A percentile compares a stretch with the other conserved stretches of the same genome.
These are phyloP conservation scores for Hippopotamus amphibius DNA, from an alignment of 2,113 vertebrate genomes.

Conservation along the genomic window DNA sequence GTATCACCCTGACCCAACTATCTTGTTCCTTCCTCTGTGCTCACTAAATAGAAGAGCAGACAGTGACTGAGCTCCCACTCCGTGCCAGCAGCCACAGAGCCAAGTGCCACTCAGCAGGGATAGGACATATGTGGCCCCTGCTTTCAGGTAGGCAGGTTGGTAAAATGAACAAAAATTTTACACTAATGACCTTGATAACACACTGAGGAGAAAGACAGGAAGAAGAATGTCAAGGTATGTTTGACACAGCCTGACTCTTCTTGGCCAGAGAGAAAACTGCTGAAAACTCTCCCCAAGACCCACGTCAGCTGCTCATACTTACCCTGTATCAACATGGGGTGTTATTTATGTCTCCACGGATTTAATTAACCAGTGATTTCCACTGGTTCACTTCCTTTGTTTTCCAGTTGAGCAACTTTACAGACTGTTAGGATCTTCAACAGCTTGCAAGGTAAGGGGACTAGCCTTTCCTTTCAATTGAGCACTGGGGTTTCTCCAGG, in stretches of 20 bases:
- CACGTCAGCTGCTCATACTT: neutral
- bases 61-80: neutral
- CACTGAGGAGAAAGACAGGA: neutral
- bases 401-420: conserved; percentile 58
- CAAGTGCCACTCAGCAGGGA: neutral
- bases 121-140: neutral
- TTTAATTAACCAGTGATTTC: conserved; percentile 50
- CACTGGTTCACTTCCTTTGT: conserved; percentile 33
- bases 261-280: neutral
- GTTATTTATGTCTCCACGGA: conserved; percentile 17
- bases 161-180: neutral
- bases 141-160: neutral
- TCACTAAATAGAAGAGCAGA: neutral
- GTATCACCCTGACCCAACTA: neutral
- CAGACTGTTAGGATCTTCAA: neutral
- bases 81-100: neutral
- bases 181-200: neutral
- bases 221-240: neutral
- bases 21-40: neutral
- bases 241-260: neutral
- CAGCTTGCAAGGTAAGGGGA: conserved; percentile 5
- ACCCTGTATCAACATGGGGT: neutral
- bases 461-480: conserved; percentile 51
- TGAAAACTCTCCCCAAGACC: neutral
- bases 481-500: conserved; percentile 67